A percentile compares a stretch with the other conserved stretches of the same genome.
Evolutionary conservation across 2,113 vertebrate species (phyloP).

Genomic region (Rhinichthys klamathensis): DNA sequence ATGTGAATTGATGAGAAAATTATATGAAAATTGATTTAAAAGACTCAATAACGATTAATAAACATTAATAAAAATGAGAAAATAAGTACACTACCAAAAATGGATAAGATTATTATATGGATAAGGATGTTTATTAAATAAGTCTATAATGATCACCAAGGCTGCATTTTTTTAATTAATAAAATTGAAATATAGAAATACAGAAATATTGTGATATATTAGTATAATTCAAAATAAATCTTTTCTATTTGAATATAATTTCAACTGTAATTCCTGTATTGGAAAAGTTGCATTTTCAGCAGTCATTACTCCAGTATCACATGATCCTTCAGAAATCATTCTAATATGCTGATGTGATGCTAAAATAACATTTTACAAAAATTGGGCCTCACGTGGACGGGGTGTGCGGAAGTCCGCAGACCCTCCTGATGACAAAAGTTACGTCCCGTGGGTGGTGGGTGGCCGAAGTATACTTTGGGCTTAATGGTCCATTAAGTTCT

Average conservation of each 20-base stretch:
- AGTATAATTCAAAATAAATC: background rate
- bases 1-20: background rate
- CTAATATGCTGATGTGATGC: background rate
- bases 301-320: background rate
- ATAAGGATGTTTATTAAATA: too few relatives aligned
- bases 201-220: too few relatives aligned
- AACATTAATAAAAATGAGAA: too few relatives aligned
- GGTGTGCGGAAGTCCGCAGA: too few relatives aligned
- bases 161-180: background rate
- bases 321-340: background rate
- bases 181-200: too few relatives aligned
- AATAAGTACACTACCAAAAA: background rate
- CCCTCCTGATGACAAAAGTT: too few relatives aligned
- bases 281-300: background rate
- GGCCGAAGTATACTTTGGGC: too few relatives aligned
- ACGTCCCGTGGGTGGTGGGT: too few relatives aligned
- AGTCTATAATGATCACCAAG: background rate
- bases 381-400: too few relatives aligned
- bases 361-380: background rate
- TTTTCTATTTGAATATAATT: background rate
- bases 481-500: background rate
- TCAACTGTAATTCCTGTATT: background rate
- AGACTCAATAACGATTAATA: background rate
- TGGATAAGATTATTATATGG: too few relatives aligned
- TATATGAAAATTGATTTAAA: background rate